Base-by-base conservation (phyloP, 2,113 vertebrate species). In the Uropsilus gracilis region DNA sequence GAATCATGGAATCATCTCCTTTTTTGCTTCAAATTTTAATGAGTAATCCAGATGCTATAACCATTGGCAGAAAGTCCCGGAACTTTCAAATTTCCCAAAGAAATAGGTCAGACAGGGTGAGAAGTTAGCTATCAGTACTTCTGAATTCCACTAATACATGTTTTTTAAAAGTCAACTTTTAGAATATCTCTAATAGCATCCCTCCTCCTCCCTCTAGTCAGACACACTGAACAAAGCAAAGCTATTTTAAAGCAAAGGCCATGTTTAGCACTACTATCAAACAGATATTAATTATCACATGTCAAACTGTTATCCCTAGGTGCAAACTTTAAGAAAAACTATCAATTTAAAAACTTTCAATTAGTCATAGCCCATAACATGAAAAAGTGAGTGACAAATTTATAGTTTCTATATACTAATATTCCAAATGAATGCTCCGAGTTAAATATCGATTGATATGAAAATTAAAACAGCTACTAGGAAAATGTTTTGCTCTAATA, bases 321-420 rank as follows among this genome's bases (percentile, higher is more conserved):
- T 53, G 34, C 59, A 95, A 87, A 64, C 76, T 87, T 96, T 61
- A 94, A 97, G 93, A 92, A 68, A 83, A 92, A 95, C 22, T 71
- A 82, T 6, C 12, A 63, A 44, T 81, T 72, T 92, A 26, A 69
- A 91, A 95, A 95, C 37, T 87, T 82, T n/a, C n/a, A n/a, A n/a
- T n/a, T 53, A 83, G 6, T 80, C 53, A 64, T 64, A 94, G 89
- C 28, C 44, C 10, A 80, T 18, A n/a, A 61, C 14, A 48, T 46
- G 7, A 4, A 57, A 73, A 87, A 68, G 42, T 66, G n/a, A n/a
- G 8, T 1, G 14, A 86, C 50, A 75, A 77, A 48, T 61, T 80
- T 50, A 30, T 81, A 55, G 28, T 71, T 71, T 92, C 44, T 84
- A 20, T 18, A 53, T 46, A 39, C 4, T 22, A 75, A 85, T 68